These are phyloP conservation scores for Squalus acanthias DNA, from an alignment of 2,797 vertebrate species.

Conservation along the genomic window DNA sequence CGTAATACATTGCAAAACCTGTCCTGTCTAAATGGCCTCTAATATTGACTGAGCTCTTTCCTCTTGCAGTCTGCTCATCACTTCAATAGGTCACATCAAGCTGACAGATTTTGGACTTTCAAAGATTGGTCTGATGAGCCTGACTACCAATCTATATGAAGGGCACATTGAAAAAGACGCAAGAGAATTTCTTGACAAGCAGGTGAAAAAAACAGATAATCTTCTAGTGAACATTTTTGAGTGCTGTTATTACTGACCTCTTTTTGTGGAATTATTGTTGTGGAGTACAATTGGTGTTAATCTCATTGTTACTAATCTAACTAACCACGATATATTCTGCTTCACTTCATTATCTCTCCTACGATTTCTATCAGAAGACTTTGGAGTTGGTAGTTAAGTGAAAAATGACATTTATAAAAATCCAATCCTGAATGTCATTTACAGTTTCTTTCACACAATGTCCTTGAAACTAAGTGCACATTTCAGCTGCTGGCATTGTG, in stretches of 20 bases:
- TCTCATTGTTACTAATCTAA: neutral
- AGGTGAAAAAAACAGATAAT: slow-evolving; percentile 55
- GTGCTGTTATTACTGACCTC: neutral
- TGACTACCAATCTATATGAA: slow-evolving; percentile 93
- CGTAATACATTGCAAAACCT: neutral
- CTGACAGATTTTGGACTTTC: slow-evolving; percentile 94
- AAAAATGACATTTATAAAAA: neutral
- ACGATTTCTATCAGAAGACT: neutral
- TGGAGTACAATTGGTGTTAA: neutral
- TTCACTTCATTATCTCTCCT: neutral
- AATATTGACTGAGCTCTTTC: neutral
- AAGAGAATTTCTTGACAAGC: slow-evolving; percentile 90
- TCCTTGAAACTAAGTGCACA: neutral
- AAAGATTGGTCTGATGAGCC: slow-evolving; percentile 93
- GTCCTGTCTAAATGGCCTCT: neutral
- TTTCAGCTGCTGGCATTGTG: neutral
- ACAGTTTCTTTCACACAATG: neutral
- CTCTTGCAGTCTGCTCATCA: slow-evolving; percentile 80
- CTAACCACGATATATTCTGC: neutral
- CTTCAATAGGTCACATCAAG: slow-evolving; percentile 93
- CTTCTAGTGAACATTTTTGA: neutral
- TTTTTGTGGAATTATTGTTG: neutral
- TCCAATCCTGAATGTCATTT: neutral
- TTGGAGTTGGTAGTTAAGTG: neutral
- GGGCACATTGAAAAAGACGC: slow-evolving; percentile 95